phyloP scores from a whole-genome alignment of 2,113 vertebrate species.

The Thalassoma bifasciatum region DNA sequence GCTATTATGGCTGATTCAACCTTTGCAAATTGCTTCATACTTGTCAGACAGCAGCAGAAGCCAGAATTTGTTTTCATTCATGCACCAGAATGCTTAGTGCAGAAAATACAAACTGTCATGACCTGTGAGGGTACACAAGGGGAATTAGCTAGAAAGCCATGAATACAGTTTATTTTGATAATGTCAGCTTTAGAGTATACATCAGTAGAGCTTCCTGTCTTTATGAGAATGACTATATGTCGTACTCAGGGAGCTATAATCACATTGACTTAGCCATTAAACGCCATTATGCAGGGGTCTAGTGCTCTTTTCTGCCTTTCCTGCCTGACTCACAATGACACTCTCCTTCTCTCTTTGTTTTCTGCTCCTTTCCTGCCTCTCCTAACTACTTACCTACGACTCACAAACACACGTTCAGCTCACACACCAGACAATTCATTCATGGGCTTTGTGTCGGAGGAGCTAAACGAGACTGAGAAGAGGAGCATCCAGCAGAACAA shows the following conservation, averaged over 20 bases:
- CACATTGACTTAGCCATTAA: conserved; percentile 15
- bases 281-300: conserved; percentile 21
- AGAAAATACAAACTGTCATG: not conserved
- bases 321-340: conserved; percentile 37
- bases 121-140: not conserved
- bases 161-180: conserved; percentile 1
- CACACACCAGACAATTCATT: conserved; percentile 99
- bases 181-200: conserved; percentile 1
- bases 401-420: conserved; percentile 79
- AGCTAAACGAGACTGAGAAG: conserved; percentile 92
- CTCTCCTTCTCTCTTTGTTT: conserved; percentile 24
- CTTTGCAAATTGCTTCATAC: not conserved
- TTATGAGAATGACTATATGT: conserved; percentile 41
- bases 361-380: conserved; percentile 17
- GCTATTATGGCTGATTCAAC: conserved; percentile 18
- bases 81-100: not conserved
- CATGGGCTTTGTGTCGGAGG: conserved; percentile 98
- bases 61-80: not conserved
- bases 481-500: conserved; percentile 89
- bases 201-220: conserved; percentile 21
- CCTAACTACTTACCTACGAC: not conserved
- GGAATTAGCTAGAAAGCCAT: not conserved
- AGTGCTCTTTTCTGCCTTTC: conserved; percentile 23
- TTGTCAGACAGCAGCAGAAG: not conserved
- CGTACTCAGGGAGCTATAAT: conserved; percentile 36